A percentile compares a stretch with the other conserved stretches of the same genome.
phyloP scores from a whole-genome alignment of 2,797 vertebrate genomes.

The Gobio occitaniae region DNA sequence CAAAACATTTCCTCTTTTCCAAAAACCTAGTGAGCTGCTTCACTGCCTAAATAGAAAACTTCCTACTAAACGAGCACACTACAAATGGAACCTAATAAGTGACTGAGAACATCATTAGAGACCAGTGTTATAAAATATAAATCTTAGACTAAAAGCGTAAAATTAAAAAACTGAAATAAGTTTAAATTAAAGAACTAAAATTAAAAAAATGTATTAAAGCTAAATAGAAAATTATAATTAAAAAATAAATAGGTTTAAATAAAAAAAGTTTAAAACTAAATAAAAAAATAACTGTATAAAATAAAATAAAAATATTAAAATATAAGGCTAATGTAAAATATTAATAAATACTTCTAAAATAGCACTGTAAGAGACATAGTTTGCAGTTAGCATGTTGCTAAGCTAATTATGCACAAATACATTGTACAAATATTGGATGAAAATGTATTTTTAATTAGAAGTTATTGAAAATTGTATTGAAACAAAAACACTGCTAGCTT shows the following conservation, averaged over 20 bases:
- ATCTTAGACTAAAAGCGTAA: not conserved
- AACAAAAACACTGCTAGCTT: not conserved
- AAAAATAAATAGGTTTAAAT: no score
- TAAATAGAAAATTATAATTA: not conserved
- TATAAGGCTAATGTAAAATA: no score
- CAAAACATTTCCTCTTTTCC: not conserved
- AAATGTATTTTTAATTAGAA: not conserved
- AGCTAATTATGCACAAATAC: not conserved
- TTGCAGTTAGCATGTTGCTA: not conserved
- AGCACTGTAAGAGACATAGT: not conserved
- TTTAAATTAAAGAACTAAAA: not conserved
- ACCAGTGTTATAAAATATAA: not conserved
- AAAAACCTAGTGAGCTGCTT: constrained; percentile 7
- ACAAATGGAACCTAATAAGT: not conserved
- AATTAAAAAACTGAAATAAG: not conserved
- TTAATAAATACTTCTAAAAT: not conserved
- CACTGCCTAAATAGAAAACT: not conserved
- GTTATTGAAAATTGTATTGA: not conserved
- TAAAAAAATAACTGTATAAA: no score
- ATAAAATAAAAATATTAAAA: no score
- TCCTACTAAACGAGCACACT: not conserved
- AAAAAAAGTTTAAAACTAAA: no score
- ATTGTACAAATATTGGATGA: not conserved
- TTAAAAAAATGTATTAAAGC: not conserved
- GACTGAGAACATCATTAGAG: not conserved